phyloP scores from a whole-genome alignment of 2,888 invertebrate species.

The Leucoma salicis region DNA sequence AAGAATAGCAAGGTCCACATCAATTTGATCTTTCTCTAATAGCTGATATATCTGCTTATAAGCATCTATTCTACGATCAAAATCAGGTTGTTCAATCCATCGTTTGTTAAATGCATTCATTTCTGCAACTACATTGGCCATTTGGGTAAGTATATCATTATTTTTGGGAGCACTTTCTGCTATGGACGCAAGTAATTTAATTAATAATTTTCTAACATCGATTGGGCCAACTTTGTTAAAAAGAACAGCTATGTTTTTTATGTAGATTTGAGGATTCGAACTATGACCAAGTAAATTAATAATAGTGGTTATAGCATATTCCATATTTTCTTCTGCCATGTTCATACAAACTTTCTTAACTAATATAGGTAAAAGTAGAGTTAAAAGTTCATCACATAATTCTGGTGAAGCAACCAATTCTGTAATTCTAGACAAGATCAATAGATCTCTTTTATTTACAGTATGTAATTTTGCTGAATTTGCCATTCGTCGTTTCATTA shows the following conservation, averaged over 20 bases:
- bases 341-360: constrained; percentile 83
- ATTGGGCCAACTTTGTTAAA: constrained; percentile 86
- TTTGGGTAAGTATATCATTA: constrained; percentile 70
- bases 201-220: constrained; percentile 86
- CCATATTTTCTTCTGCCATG: constrained; percentile 85
- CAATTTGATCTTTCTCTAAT: constrained; percentile 74
- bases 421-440: constrained; percentile 89
- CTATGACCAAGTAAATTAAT: constrained; percentile 88
- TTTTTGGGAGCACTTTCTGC: constrained; percentile 65
- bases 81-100: constrained; percentile 97
- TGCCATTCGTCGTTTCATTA: constrained; percentile 85
- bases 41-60: constrained; percentile 86
- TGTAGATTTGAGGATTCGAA: constrained; percentile 83
- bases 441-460: constrained; percentile 86
- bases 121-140: constrained; percentile 82
- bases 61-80: constrained; percentile 89
- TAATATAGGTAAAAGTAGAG: constrained; percentile 87
- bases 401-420: constrained; percentile 86
- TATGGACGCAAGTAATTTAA: constrained; percentile 83
- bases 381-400: constrained; percentile 86
- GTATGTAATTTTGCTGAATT: constrained; percentile 80
- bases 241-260: constrained; percentile 87
- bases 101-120: constrained; percentile 94
- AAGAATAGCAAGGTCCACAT: constrained; percentile 85
- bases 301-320: constrained; percentile 87